These are phyloP conservation scores for Coreius guichenoti DNA, from an alignment of 2,797 vertebrate genomes.

Conservation along the genomic window DNA sequence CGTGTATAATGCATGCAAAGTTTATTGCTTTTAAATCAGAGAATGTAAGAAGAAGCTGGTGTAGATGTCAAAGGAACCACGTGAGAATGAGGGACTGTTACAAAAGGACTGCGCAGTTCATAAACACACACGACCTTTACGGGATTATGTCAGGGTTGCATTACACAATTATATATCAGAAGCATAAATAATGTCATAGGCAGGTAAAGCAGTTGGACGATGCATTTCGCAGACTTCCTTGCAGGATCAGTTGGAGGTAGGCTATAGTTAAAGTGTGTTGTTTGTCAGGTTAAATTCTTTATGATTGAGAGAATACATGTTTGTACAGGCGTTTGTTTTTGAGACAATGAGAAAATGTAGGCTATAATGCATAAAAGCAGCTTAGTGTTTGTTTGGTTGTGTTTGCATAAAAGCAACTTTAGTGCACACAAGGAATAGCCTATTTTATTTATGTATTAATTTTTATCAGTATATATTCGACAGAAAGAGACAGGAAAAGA, in stretches of 20 bases:
- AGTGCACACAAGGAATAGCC: too few species aligned
- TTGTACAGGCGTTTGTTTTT: neutral
- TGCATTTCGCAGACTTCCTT: conserved; percentile 72
- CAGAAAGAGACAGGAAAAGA: too few species aligned
- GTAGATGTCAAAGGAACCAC: conserved; percentile 8
- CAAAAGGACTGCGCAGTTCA: neutral
- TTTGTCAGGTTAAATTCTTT: neutral
- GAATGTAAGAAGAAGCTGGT: neutral
- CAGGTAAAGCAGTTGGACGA: conserved; percentile 5
- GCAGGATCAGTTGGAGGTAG: conserved; percentile 75
- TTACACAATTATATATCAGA: neutral
- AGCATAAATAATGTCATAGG: neutral
- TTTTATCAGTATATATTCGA: too few species aligned
- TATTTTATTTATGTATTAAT: too few species aligned
- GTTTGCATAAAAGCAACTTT: neutral
- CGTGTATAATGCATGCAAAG: neutral
- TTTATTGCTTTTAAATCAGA: neutral
- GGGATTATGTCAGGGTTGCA: neutral
- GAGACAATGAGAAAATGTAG: neutral
- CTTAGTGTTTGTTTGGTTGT: too few species aligned
- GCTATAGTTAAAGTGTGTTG: neutral
- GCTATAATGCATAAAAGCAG: neutral
- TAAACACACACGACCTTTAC: neutral
- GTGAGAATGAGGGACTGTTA: conserved; percentile 18
- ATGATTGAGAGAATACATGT: too few species aligned